Percentiles rank a stretch among this genome's conserved stretches.
phyloP scores from a whole-genome alignment of 2,113 vertebrate genomes.

The Aptenodytes patagonicus region DNA sequence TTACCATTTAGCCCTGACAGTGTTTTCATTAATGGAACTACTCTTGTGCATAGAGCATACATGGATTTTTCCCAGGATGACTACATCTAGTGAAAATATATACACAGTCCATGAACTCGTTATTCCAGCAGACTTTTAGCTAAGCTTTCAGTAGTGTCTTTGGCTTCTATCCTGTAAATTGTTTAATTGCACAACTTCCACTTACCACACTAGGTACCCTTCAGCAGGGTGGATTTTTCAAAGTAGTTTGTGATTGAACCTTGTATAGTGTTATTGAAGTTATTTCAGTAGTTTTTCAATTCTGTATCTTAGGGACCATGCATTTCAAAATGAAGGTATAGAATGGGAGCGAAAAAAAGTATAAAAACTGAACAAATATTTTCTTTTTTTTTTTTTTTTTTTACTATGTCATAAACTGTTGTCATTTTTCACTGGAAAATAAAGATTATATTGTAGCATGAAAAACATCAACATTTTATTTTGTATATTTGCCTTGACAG shows the following conservation, averaged over 20 bases:
- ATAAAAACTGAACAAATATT: not conserved
- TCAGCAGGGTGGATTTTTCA: not conserved
- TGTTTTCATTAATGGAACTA: not conserved
- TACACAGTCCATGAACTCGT: not conserved
- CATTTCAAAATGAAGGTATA: not conserved
- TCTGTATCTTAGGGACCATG: not conserved
- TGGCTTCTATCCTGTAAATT: not conserved
- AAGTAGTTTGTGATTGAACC: not conserved
- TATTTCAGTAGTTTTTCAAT: not conserved
- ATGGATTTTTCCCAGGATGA: not conserved
- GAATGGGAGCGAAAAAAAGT: not conserved
- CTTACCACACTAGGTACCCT: not conserved
- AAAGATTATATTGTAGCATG: constrained; percentile 4
- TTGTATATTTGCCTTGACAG: not conserved
- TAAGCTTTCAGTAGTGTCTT: not conserved
- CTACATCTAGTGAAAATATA: not conserved
- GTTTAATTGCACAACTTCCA: not conserved
- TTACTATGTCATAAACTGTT: not conserved
- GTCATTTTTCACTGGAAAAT: constrained; percentile 37
- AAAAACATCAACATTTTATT: not conserved
- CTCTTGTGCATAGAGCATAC: not conserved
- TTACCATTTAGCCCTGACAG: not conserved
- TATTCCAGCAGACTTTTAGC: not conserved
- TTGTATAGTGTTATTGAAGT: not conserved
- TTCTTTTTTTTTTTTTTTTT: not conserved